A percentile compares a stretch with the other conserved stretches of the same genome.
These are phyloP conservation scores for Microplitis demolitor DNA, from an alignment of 1,140 invertebrate genomes.

Conservation along the genomic window DNA sequence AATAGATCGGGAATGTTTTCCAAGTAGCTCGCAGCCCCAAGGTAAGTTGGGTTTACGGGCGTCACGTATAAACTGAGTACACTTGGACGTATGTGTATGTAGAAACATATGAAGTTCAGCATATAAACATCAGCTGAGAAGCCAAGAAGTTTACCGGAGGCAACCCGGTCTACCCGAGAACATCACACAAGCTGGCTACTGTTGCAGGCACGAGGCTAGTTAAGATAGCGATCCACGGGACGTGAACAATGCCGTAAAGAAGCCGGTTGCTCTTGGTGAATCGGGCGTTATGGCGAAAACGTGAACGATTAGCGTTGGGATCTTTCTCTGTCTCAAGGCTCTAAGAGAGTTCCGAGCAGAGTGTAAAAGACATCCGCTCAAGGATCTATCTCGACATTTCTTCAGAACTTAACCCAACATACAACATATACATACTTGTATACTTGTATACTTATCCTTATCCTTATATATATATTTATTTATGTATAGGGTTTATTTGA, in stretches of 20 bases:
- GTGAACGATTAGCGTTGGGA: constrained; percentile 59
- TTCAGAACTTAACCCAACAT: background rate
- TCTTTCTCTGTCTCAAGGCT: constrained; percentile 43
- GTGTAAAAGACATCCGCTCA: background rate
- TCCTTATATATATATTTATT: too few relatives aligned
- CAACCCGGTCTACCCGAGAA: background rate
- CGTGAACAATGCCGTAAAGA: constrained; percentile 57
- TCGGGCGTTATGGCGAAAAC: constrained; percentile 59
- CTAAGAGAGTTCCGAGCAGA: background rate
- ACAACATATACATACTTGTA: too few relatives aligned
- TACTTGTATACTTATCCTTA: too few relatives aligned
- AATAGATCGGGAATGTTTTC: constrained; percentile 39
- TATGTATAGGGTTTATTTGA: constrained; percentile 9
- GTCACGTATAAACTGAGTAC: constrained; percentile 35
- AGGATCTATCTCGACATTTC: background rate
- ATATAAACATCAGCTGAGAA: background rate
- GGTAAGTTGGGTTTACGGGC: constrained; percentile 41
- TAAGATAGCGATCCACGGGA: constrained; percentile 55
- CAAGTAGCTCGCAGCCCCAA: constrained; percentile 14
- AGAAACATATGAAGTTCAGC: too few relatives aligned
- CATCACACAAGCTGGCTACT: constrained; percentile 4
- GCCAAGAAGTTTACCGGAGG: background rate
- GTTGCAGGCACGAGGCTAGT: constrained; percentile 43
- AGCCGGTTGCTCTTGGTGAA: constrained; percentile 45
- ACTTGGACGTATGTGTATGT: too few relatives aligned